Evolutionary conservation across 2,113 vertebrate species (phyloP).

Genomic region (Hippocampus guttulatus): DNA sequence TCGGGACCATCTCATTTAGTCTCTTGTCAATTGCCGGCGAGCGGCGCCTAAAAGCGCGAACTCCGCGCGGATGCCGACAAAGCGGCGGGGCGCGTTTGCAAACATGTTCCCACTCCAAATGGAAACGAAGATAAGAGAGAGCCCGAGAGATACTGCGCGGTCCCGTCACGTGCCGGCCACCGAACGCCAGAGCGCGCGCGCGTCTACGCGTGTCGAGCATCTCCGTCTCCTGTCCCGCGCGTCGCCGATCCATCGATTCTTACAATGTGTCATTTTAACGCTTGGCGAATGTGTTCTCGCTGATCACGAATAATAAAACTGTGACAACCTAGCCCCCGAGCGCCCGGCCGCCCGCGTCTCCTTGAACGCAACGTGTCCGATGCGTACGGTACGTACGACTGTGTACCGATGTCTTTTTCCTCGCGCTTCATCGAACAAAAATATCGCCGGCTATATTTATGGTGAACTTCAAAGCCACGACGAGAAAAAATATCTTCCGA

Average conservation of each 20-base stretch:
- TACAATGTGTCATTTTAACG: slow-evolving; percentile 41
- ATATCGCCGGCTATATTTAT: too few species aligned
- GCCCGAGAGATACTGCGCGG: neutral
- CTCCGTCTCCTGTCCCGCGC: neutral
- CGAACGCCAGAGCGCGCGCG: neutral
- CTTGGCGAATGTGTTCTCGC: slow-evolving; percentile 53
- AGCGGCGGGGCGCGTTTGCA: neutral
- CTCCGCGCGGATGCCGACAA: neutral
- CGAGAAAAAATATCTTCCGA: too few species aligned
- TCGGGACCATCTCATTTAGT: slow-evolving; percentile 1
- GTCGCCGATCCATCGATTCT: slow-evolving; percentile 9
- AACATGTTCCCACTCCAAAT: neutral
- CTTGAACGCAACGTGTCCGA: neutral
- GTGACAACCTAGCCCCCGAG: slow-evolving; percentile 39
- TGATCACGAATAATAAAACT: slow-evolving; percentile 61
- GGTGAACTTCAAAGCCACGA: too few species aligned
- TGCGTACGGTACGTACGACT: neutral
- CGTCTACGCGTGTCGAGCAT: neutral
- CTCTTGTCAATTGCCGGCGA: neutral
- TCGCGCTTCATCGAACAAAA: too few species aligned
- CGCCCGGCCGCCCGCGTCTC: neutral
- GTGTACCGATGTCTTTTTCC: too few species aligned
- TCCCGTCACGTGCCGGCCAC: neutral
- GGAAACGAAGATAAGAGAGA: neutral
- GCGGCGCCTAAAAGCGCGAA: neutral